Evolutionary conservation across 1,140 invertebrate genomes (phyloP), one percentile per base, ranked within the genome.

Genomic region (Globodera ellingtonae): DNA sequence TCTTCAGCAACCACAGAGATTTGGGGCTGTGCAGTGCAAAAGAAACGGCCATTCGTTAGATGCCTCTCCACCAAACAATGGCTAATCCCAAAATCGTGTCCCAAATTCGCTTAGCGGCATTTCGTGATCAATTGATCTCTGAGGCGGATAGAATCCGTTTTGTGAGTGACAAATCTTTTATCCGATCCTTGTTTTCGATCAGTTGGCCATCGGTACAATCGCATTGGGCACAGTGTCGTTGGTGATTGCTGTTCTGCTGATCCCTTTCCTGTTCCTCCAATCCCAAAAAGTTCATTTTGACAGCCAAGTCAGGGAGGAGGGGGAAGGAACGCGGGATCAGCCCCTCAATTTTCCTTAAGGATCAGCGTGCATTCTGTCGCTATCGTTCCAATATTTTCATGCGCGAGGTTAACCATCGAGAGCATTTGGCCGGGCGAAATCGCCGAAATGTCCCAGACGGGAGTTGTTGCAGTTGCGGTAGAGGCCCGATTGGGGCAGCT

Each of bases 401-500:
- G 4, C 73, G 52, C 10, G 79, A 80, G 35, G 35, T 80, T 52
- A 50, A 52, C 44, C 13, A 67, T 10, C n/a, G 24, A 67, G 24
- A 47, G 24, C 8, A 77, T n/a, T 77, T 77, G 10, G 9, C 47
- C 18, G n/a, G 52, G n/a, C 24, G 46, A 76, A 65, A 46, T 44
- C 47, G 21, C 10, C 48, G 65, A 24, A 69, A n/a, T 79, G 13
- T 65, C 13, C 62, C 47, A 35, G 35, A 15, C 9, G 77, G 67
- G 10, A 56, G 44, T 65, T 79, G 77, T 35, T 80, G 79, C 59
- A 80, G 72, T 56, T 80, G 79, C 59, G 79, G 79, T 9, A 62
- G 72, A 13, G 79, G 79, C 3, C 79, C 69, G 52, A 50, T 65
- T n/a, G 79, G 79, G 52, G 24, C 21, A 56, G 15, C 21, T 10